Conservation (phyloP, 2,888 invertebrate genomes). For the Smittia sp. region DNA sequence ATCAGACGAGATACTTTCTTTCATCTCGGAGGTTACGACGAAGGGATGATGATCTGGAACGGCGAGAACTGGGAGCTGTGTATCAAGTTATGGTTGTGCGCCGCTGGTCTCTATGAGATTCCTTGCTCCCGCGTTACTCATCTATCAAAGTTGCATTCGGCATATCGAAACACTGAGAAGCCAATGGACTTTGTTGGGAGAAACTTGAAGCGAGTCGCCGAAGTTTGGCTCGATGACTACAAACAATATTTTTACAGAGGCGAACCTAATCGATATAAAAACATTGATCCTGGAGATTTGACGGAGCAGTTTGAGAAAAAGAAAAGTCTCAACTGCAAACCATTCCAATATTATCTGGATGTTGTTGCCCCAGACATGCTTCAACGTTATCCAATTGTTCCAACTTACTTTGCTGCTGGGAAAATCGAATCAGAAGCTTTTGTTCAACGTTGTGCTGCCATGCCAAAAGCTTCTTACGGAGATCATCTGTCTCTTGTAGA, state of each 20-base stretch:
- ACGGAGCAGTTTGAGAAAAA: neutral
- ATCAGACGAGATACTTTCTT: conserved; percentile 10
- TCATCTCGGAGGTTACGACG: conserved; percentile 22
- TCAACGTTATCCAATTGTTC: neutral
- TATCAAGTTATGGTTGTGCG: neutral
- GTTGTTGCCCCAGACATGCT: conserved; percentile 19
- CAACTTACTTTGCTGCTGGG: neutral
- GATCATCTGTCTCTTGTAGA: neutral
- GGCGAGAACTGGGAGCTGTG: conserved; percentile 24
- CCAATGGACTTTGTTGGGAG: neutral
- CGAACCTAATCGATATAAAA: neutral
- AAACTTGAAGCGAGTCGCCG: neutral
- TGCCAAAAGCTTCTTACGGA: neutral
- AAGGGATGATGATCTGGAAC: neutral
- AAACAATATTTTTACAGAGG: conserved; percentile 4
- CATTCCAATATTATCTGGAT: conserved; percentile 16
- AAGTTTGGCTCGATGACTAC: conserved; percentile 33
- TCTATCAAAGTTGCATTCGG: conserved; percentile 48
- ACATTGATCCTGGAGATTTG: conserved; percentile 11
- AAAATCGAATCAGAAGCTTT: neutral
- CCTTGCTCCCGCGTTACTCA: conserved; percentile 70
- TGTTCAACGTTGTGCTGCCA: neutral
- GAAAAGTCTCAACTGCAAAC: conserved; percentile 26
- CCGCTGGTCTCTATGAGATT: conserved; percentile 47
- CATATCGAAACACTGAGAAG: neutral